Percentiles rank a stretch among this genome's conserved stretches.
phyloP scores from a whole-genome alignment of 2,888 invertebrate species.

The Micropterix aruncella region DNA sequence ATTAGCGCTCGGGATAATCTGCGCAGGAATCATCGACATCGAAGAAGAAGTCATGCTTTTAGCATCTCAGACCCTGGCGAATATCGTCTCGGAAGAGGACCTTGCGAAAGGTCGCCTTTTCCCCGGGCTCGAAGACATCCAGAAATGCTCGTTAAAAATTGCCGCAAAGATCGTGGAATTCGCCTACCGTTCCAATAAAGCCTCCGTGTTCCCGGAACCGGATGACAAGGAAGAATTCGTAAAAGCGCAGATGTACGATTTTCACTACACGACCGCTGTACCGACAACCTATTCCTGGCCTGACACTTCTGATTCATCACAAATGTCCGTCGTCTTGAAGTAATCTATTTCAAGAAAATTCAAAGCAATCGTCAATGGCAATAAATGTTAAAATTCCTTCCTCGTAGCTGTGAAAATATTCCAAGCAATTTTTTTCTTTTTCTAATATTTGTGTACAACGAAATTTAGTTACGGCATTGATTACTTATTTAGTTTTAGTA shows the following conservation, averaged over 20 bases:
- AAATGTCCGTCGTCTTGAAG: too few relatives aligned
- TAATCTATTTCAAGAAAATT: too few relatives aligned
- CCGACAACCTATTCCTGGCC: conserved; percentile 49
- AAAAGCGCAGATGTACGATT: conserved; percentile 69
- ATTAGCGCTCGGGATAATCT: conserved; percentile 79
- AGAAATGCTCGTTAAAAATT: conserved; percentile 76
- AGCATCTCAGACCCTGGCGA: conserved; percentile 63
- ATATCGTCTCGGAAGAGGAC: conserved; percentile 67
- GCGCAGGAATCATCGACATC: conserved; percentile 79
- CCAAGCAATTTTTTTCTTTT: too few relatives aligned
- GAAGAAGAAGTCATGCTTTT: conserved; percentile 85
- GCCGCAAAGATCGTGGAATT: conserved; percentile 69
- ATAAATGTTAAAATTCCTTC: too few relatives aligned
- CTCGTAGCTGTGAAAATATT: too few relatives aligned
- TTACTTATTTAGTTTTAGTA: too few relatives aligned
- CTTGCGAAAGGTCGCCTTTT: conserved; percentile 78
- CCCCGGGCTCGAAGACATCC: conserved; percentile 74
- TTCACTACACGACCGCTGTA: conserved; percentile 50
- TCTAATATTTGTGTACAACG: too few relatives aligned
- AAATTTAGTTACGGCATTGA: too few relatives aligned
- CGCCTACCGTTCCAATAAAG: conserved; percentile 69
- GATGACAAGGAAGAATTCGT: conserved; percentile 57
- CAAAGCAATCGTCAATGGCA: too few relatives aligned
- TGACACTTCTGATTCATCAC: too few relatives aligned
- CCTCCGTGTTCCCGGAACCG: conserved; percentile 68